Conservation (phyloP, 35 echinoderm and acorn worm genomes). For the Anneissia japonica region DNA sequence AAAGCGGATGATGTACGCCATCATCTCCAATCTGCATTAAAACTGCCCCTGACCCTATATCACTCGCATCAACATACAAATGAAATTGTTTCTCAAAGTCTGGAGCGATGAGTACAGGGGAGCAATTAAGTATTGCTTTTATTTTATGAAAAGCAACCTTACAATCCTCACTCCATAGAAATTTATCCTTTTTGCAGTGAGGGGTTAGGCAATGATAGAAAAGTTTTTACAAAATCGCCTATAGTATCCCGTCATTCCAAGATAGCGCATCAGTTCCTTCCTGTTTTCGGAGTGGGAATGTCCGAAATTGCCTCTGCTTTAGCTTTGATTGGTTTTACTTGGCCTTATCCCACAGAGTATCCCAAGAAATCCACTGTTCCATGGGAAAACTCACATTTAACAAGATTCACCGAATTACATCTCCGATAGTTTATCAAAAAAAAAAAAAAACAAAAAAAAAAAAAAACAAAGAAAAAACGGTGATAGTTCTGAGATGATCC, state of each 20-base stretch:
- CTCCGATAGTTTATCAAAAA: no score
- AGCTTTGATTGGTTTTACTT: constrained; percentile 23
- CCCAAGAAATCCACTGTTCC: no score
- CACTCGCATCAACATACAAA: constrained; percentile 50
- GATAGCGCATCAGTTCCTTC: constrained; percentile 33
- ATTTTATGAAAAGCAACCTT: constrained; percentile 48
- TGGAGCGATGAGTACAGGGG: constrained; percentile 39
- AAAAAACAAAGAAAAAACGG: no score
- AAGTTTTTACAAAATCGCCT: constrained; percentile 13
- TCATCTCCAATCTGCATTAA: constrained; percentile 42
- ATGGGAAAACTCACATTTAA: no score
- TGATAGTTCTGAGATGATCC: no score
- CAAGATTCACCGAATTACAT: no score
- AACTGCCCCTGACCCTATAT: constrained; percentile 49
- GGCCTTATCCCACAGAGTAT: constrained; percentile 36
- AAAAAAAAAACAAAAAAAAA: no score
- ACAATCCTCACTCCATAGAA: constrained; percentile 37
- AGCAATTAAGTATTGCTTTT: constrained; percentile 36
- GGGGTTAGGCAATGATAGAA: not conserved
- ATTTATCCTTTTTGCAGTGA: constrained; percentile 51
- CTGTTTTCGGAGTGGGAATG: constrained; percentile 23
- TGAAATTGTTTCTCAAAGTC: constrained; percentile 54
- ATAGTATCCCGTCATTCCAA: constrained; percentile 45
- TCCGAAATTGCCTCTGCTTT: constrained; percentile 23
- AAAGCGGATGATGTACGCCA: constrained; percentile 37